Conservation (phyloP, 2,888 invertebrate genomes). For the Drosophila quasianomalipes region DNA sequence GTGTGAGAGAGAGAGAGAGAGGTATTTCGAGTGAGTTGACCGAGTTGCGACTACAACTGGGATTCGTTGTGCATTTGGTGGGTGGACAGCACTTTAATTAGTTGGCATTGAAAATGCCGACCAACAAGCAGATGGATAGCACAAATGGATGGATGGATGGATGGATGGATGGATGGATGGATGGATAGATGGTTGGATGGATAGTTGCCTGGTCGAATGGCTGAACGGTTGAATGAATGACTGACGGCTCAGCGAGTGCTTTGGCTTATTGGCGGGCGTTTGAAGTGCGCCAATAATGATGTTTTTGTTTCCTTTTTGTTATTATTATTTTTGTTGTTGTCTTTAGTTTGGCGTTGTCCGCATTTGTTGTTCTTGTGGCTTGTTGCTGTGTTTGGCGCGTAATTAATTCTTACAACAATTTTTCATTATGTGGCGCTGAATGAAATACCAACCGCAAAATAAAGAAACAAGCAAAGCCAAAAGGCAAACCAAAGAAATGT, state of each 20-base stretch:
- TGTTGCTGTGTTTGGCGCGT: slow-evolving; percentile 74
- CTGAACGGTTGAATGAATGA: slow-evolving; percentile 49
- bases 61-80: slow-evolving; percentile 53
- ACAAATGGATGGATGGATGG: slow-evolving; percentile 26
- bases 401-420: slow-evolving; percentile 80
- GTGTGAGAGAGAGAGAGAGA: neutral
- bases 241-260: slow-evolving; percentile 47
- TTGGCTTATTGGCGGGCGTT: slow-evolving; percentile 56
- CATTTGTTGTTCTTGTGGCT: slow-evolving; percentile 23
- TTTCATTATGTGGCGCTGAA: slow-evolving; percentile 75
- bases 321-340: neutral
- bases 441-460: slow-evolving; percentile 50
- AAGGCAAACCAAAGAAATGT: slow-evolving; percentile 65
- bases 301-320: slow-evolving; percentile 13
- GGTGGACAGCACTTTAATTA: slow-evolving; percentile 82
- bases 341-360: slow-evolving; percentile 1
- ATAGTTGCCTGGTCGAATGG: slow-evolving; percentile 16
- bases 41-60: slow-evolving; percentile 40
- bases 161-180: slow-evolving; percentile 30
- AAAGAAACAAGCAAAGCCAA: slow-evolving; percentile 4
- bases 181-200: slow-evolving; percentile 22
- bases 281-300: slow-evolving; percentile 77
- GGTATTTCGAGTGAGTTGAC: slow-evolving; percentile 28
- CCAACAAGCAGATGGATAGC: slow-evolving; percentile 40
- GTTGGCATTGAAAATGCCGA: slow-evolving; percentile 77